phyloP scores from a whole-genome alignment of 2,113 vertebrate genomes.

The Tilapia sparmanii region DNA sequence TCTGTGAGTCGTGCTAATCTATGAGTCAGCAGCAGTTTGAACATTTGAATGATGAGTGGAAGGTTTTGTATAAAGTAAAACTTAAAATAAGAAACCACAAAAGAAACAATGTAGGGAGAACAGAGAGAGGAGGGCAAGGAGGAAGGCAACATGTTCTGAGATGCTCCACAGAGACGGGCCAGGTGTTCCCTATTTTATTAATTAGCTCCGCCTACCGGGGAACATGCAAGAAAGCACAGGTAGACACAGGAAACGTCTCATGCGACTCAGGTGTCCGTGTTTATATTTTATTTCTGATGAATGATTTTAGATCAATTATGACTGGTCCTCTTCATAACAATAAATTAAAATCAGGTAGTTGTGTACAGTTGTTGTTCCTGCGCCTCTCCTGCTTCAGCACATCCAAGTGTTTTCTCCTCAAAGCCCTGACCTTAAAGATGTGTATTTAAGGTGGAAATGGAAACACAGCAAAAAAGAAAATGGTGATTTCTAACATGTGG shows the following conservation, averaged over 20 bases:
- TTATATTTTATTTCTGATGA: not conserved
- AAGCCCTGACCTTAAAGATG: not conserved
- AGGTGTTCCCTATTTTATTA: not conserved
- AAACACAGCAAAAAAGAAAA: not conserved
- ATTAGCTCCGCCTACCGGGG: not conserved
- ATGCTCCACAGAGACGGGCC: not conserved
- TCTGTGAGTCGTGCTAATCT: not conserved
- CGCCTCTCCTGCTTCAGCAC: not conserved
- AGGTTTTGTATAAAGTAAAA: not conserved
- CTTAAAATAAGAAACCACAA: not conserved
- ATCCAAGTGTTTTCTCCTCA: not conserved
- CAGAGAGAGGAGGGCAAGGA: not conserved
- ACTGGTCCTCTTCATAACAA: not conserved
- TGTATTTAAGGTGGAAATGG: not conserved
- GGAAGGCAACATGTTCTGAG: not conserved
- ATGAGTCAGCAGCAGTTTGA: not conserved
- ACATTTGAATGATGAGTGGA: not conserved
- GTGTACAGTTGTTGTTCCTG: not conserved
- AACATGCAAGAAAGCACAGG: not conserved
- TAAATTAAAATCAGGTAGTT: not conserved
- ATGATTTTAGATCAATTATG: not conserved
- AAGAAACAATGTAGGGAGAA: not conserved
- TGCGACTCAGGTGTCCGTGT: not conserved
- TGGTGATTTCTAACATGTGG: not conserved
- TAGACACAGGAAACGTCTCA: not conserved